phyloP scores from a whole-genome alignment of 35 echinoderm and acorn worm species.

The Apostichopus californicus region DNA sequence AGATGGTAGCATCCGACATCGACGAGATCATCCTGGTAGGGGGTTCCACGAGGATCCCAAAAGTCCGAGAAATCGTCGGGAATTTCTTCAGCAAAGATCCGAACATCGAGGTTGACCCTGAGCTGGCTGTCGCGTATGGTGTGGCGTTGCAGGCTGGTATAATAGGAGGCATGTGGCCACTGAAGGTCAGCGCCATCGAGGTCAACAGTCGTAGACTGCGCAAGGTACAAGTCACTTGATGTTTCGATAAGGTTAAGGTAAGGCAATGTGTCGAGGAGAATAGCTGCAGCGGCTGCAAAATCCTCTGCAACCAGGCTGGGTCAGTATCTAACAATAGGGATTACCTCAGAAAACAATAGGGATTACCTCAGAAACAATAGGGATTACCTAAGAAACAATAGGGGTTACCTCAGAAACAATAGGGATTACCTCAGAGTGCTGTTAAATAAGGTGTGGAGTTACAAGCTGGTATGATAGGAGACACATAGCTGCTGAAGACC shows the following conservation, averaged over 20 bases:
- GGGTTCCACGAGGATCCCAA: constrained; percentile 78
- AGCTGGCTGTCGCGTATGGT: constrained; percentile 85
- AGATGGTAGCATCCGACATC: constrained; percentile 61
- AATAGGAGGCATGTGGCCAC: constrained; percentile 88
- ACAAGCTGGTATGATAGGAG: constrained; percentile 84
- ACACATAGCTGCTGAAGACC: constrained; percentile 79
- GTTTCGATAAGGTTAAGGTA: too few relatives aligned
- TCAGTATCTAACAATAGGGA: too few relatives aligned
- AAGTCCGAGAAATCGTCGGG: constrained; percentile 59
- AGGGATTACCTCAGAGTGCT: constrained; percentile 53
- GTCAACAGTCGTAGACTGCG: constrained; percentile 50
- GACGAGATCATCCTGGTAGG: constrained; percentile 85
- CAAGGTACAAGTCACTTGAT: constrained; percentile 47
- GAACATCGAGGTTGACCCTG: constrained; percentile 77
- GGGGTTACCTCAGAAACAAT: constrained; percentile 55
- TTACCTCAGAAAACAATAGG: too few relatives aligned
- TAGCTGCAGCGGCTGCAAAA: too few relatives aligned
- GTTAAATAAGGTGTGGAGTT: constrained; percentile 81
- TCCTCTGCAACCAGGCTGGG: too few relatives aligned
- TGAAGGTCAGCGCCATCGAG: constrained; percentile 92
- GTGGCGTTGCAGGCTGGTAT: constrained; percentile 80
- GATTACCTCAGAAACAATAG: too few relatives aligned
- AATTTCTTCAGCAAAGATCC: constrained; percentile 72
- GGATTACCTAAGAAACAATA: constrained; percentile 1
- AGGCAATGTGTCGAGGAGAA: too few relatives aligned